Percentiles rank a stretch among this genome's conserved stretches.
These are phyloP conservation scores for Tragelaphus buxtoni DNA, from an alignment of 2,113 vertebrate species.

Conservation along the genomic window DNA sequence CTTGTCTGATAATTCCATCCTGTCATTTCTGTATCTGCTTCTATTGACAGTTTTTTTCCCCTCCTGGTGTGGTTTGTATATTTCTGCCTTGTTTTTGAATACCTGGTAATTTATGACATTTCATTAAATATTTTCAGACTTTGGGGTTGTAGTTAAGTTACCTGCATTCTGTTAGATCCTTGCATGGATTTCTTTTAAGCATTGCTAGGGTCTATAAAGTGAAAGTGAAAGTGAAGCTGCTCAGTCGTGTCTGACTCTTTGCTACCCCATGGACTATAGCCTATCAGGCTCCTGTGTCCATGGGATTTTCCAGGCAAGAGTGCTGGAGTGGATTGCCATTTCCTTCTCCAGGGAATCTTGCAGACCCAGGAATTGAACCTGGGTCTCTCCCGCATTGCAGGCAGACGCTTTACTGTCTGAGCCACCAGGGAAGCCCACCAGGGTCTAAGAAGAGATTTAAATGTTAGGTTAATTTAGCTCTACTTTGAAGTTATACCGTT, in stretches of 20 bases:
- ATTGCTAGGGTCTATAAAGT: neutral
- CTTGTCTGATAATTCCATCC: neutral
- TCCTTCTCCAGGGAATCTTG: too few relatives aligned
- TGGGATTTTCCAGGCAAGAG: too few relatives aligned
- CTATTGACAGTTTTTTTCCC: neutral
- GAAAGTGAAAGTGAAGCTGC: too few relatives aligned
- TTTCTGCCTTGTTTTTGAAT: conserved; percentile 25
- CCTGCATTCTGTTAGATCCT: neutral
- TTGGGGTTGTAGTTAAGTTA: neutral
- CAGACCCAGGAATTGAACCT: too few relatives aligned
- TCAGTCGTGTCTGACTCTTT: too few relatives aligned
- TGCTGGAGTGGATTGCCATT: too few relatives aligned
- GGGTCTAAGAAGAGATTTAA: neutral
- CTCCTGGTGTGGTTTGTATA: neutral
- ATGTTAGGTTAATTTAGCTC: neutral
- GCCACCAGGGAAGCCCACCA: too few relatives aligned
- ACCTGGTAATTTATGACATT: neutral
- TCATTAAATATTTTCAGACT: neutral
- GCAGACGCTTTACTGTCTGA: too few relatives aligned
- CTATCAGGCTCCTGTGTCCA: too few relatives aligned
- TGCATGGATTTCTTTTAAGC: neutral
- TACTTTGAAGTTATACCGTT: neutral
- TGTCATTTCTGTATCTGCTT: neutral
- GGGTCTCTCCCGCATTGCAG: too few relatives aligned
- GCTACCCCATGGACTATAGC: too few relatives aligned